These are phyloP conservation scores for Crepidodera aurea DNA, from an alignment of 2,888 invertebrate genomes.

Conservation along the genomic window DNA sequence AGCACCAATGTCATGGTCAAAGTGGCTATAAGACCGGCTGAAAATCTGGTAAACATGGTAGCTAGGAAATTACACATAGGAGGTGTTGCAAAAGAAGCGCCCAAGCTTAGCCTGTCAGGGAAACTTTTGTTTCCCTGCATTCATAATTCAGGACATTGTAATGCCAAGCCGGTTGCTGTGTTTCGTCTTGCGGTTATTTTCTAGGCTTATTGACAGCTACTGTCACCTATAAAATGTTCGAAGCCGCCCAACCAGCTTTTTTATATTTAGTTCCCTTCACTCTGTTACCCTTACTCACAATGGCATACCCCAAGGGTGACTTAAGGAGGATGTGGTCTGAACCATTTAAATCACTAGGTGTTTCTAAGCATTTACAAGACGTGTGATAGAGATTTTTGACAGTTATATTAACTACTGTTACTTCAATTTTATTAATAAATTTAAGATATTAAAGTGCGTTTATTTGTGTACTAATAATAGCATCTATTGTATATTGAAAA, in stretches of 20 bases:
- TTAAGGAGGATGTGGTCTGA: conserved; percentile 98
- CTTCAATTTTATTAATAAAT: conserved; percentile 36
- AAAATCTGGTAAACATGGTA: conserved; percentile 92
- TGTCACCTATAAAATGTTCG: conserved; percentile 96
- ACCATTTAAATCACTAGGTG: conserved; percentile 85
- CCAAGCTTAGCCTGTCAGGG: conserved; percentile 94
- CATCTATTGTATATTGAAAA: conserved; percentile 45
- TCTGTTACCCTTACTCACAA: conserved; percentile 91
- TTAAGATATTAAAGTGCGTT: conserved; percentile 44
- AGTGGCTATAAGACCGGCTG: conserved; percentile 83
- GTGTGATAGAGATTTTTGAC: conserved; percentile 67
- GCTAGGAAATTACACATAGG: conserved; percentile 92
- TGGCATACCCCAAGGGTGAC: conserved; percentile 99
- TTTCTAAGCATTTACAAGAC: conserved; percentile 79
- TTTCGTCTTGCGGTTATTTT: conserved; percentile 93
- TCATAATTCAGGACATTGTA: conserved; percentile 93
- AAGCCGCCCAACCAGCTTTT: conserved; percentile 97
- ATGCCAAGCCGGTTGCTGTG: conserved; percentile 96
- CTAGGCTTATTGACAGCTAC: conserved; percentile 96
- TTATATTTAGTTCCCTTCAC: conserved; percentile 98
- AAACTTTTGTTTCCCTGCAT: conserved; percentile 97
- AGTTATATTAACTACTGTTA: conserved; percentile 43
- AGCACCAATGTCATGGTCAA: conserved; percentile 99
- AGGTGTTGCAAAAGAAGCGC: conserved; percentile 89
- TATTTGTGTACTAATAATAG: conserved; percentile 41